phyloP scores from a whole-genome alignment of 2,797 vertebrate species.

The Tapera naevia region DNA sequence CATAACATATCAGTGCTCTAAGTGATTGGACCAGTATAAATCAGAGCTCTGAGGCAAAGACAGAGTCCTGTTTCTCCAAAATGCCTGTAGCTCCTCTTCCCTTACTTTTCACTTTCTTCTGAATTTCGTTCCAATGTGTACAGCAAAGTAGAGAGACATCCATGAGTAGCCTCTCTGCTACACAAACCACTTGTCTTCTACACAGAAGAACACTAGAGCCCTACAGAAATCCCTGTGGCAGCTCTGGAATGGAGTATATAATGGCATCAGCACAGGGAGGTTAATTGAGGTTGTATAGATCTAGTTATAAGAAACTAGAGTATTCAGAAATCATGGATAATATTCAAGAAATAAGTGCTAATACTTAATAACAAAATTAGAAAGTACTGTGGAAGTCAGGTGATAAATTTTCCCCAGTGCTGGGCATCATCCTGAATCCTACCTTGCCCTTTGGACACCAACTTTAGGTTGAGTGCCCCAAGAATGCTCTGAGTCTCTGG shows the following conservation, averaged over 20 bases:
- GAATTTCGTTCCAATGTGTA: background rate
- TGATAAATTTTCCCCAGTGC: too few relatives aligned
- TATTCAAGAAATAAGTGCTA: background rate
- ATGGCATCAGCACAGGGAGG: background rate
- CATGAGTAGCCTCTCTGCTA: background rate
- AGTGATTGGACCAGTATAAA: background rate
- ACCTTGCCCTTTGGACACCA: background rate
- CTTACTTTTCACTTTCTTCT: background rate
- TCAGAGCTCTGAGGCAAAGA: background rate
- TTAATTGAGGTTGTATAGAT: background rate
- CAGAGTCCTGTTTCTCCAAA: background rate
- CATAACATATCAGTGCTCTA: background rate
- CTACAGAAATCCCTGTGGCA: background rate
- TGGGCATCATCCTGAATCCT: background rate
- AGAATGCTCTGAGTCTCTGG: accelerated
- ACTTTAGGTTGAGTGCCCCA: too few relatives aligned
- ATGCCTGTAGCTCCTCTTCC: background rate
- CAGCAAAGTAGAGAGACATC: background rate
- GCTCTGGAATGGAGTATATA: background rate
- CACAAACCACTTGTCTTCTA: background rate
- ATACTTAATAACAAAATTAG: too few relatives aligned
- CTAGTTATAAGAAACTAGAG: background rate
- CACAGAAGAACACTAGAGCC: background rate
- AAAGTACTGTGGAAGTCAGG: too few relatives aligned
- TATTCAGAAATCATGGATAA: background rate